These are phyloP conservation scores for Sturnira hondurensis DNA, from an alignment of 2,113 vertebrate genomes.

Conservation along the genomic window DNA sequence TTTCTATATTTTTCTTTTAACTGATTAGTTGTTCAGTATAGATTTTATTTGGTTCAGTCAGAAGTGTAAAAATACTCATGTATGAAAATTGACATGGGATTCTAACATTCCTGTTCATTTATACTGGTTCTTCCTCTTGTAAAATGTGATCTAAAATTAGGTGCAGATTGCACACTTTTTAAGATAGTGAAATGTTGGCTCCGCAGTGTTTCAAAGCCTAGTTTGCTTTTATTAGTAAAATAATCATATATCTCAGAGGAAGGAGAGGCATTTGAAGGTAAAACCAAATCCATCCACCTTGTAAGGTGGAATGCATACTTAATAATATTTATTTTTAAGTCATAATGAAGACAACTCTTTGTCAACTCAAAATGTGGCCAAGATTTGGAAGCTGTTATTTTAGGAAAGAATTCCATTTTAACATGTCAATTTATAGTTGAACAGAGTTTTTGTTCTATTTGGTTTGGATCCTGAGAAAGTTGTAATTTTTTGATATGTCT, in stretches of 20 bases:
- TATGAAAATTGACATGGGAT: neutral
- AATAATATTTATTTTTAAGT: constrained; percentile 17
- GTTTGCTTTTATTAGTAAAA: constrained; percentile 34
- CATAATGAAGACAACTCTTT: constrained; percentile 25
- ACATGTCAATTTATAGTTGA: constrained; percentile 38
- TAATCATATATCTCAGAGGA: constrained; percentile 30
- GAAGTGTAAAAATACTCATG: neutral
- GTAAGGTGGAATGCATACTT: neutral
- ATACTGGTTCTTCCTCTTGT: neutral
- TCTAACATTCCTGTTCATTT: neutral
- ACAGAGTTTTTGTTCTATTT: constrained; percentile 56
- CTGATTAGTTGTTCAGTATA: neutral
- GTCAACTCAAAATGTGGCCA: neutral
- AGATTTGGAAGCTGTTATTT: constrained; percentile 28
- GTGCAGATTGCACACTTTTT: neutral
- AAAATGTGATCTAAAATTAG: neutral
- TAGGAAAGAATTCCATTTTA: constrained; percentile 21
- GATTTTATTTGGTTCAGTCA: neutral
- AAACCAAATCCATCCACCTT: neutral
- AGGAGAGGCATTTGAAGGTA: neutral
- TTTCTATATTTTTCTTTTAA: neutral
- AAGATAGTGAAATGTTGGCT: neutral
- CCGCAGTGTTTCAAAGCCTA: neutral
- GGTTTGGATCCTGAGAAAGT: neutral
- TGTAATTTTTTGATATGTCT: constrained; percentile 37